Evolutionary conservation across 2,888 invertebrate genomes (phyloP), one percentile per base, ranked within the genome.

Genomic region (Tortrix viridana): DNA sequence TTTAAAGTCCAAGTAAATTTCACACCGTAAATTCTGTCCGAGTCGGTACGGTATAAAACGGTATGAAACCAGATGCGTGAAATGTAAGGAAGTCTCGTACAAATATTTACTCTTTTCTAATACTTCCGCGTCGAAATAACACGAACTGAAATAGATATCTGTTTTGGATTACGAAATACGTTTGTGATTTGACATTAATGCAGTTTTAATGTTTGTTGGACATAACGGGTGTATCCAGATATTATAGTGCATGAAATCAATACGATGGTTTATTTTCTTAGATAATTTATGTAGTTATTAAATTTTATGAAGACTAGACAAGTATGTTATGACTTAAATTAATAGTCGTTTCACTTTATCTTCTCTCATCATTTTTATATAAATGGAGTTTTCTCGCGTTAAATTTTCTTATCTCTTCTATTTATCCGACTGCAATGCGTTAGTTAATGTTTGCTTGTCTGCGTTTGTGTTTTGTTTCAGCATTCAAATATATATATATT

Each of bases 81-180:
- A 49, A 37, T 41, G 38, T 38, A 66, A 67, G 71, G 67, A 75
- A 76, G 74, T 67, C 76, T 76, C 76, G 76, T 75, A 79, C 85
- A 84, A 86, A 86, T 87, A 84, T 88, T 88, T 88, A 84, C 79
- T 71, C 74, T 79, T 81, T 79, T 79, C 74, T 76, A 74, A 72
- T 72, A 76, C 84, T 88, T 88, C 88, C 88, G 82, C 78, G 78
- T 81, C 80, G 72, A 70, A 69, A 73, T 70, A 67, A 70, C 68
- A 72, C 61, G 67, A 14, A 74, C 73, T 69, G 66, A 78, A 81
- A 79, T 79, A 76, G 74, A 79, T 74, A 74, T 47, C 56, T 57
- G 74, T 71, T 72, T 72, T 76, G 66, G 62, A 68, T 75, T 75
- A 75, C 68, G 68, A 62, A 71, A 62, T 20, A 44, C 44, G 44